Evolutionary conservation across 2,888 invertebrate species (phyloP).

Genomic region (Ectobius pallidus): DNA sequence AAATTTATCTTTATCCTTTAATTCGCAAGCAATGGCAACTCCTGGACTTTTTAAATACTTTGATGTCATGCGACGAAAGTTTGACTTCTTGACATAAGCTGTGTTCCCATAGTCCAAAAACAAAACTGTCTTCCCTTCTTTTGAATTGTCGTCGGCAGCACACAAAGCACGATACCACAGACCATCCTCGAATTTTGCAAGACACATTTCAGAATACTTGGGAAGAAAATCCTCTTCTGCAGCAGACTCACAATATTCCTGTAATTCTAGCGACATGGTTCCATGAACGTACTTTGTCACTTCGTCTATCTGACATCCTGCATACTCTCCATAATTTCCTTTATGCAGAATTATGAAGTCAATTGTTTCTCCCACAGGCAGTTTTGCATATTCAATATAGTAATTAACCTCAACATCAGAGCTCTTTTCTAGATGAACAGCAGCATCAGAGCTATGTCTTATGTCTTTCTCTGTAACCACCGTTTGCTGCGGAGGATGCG

Average conservation of each 20-base stretch:
- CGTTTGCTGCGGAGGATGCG: too few relatives aligned
- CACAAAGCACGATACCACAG: slow-evolving; percentile 16
- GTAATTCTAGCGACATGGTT: not conserved
- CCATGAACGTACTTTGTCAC: not conserved
- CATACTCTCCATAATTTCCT: not conserved
- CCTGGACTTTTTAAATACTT: not conserved
- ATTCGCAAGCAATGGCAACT: not conserved
- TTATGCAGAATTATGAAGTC: slow-evolving; percentile 4
- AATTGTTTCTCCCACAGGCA: not conserved
- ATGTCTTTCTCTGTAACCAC: too few relatives aligned
- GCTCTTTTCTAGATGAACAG: too few relatives aligned
- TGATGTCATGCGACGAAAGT: slow-evolving; percentile 2
- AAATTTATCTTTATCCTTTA: too few relatives aligned
- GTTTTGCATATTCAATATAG: not conserved
- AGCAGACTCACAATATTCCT: not conserved
- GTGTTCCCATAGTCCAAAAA: slow-evolving; percentile 16
- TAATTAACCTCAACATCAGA: too few relatives aligned
- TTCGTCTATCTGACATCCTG: not conserved
- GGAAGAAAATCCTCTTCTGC: not conserved
- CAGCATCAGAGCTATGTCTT: too few relatives aligned
- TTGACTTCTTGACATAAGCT: not conserved
- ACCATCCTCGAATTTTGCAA: not conserved
- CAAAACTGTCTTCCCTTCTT: not conserved
- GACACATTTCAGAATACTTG: not conserved
- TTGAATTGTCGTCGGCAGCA: not conserved